Conservation (phyloP, 2,113 vertebrate genomes). For the Festucalex cinctus region DNA sequence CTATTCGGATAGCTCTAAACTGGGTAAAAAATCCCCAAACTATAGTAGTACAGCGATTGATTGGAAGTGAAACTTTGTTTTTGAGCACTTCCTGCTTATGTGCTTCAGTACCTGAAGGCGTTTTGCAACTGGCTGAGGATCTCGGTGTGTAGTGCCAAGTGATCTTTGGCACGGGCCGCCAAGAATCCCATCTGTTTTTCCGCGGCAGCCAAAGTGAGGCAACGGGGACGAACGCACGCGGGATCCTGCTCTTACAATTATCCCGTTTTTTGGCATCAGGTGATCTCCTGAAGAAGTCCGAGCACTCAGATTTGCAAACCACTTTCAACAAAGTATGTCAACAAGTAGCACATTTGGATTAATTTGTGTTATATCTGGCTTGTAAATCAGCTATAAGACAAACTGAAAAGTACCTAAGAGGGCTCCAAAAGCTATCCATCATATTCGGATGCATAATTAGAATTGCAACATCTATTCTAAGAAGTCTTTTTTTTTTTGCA, state of each 20-base stretch:
- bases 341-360: neutral
- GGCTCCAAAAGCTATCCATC: neutral
- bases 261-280: neutral
- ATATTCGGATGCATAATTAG: neutral
- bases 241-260: constrained; percentile 24
- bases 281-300: neutral
- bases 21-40: neutral
- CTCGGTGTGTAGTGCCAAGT: constrained; percentile 39
- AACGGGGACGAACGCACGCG: constrained; percentile 23
- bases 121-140: constrained; percentile 51
- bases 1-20: neutral
- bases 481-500: neutral
- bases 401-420: neutral
- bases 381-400: neutral
- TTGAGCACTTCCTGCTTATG: neutral
- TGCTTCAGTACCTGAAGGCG: constrained; percentile 21
- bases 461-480: neutral
- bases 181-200: constrained; percentile 55
- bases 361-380: neutral
- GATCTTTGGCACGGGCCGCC: constrained; percentile 35
- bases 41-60: neutral
- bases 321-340: neutral
- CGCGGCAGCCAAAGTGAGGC: constrained; percentile 37
- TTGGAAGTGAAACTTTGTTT: constrained; percentile 7
- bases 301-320: neutral